Evolutionary conservation across 2,113 vertebrate species (phyloP), one percentile per base, ranked within the genome.

Genomic region (Larimichthys crocea): DNA sequence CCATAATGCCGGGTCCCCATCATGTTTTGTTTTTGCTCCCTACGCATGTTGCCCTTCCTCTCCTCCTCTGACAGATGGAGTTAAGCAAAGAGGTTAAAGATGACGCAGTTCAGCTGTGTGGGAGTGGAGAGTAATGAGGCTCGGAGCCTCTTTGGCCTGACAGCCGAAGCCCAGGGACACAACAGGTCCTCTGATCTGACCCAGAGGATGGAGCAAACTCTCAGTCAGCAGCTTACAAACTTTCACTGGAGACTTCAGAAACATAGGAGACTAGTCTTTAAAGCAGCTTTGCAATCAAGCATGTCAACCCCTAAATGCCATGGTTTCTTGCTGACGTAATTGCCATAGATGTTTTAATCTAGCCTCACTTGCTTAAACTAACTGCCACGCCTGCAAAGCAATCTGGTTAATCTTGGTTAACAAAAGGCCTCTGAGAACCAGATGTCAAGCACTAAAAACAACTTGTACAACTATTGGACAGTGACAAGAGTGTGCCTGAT

Each of bases 51-150:
- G 87, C 72, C 76, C 83, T 82, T 82, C 35, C 35, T 40, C 35
- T 40, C 35, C 35, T 40, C 88, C 84, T 90, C 85, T 92, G 89
- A 86, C 91, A 87, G 84, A 92, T 81, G 66, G 82, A 78, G 80
- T 64, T 77, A 92, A 92, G 91, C 79, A 79, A 78, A 53, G 79
- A 91, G 88, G 92, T 93, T 93, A 92, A 94, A 92, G 81, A 89
- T 95, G 91, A 94, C 76, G 86, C 86, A 88, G 70, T 88, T 92
- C 74, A 90, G 85, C 91, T 92, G 90, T 91, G 88, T 90, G 82
- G 91, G 87, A 91, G 88, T 83, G 73, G 44, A 82, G 73, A 88
- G 79, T 79, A 87, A 89, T 79, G 89, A 88, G 82, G 68, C 79
- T 24, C 12, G 52, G 82, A 76, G 80, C 78, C 86, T 88, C 86